Evolutionary conservation across 2,888 invertebrate species (phyloP).

Genomic region (Ennomos fuscantarius): DNA sequence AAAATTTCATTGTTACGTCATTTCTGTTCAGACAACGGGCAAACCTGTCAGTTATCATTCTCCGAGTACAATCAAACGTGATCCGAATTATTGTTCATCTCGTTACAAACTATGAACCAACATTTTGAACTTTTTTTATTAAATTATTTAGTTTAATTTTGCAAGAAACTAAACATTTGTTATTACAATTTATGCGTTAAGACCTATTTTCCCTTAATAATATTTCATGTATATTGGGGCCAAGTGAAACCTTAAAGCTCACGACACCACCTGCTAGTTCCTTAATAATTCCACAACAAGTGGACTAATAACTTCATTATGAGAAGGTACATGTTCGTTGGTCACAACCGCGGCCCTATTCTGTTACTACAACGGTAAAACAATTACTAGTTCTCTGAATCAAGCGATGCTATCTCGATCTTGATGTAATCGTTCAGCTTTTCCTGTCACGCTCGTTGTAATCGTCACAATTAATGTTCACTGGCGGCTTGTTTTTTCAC

Average conservation of each 20-base stretch:
- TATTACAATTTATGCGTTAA: too few relatives aligned
- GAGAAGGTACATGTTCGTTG: conserved; percentile 9
- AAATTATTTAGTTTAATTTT: too few relatives aligned
- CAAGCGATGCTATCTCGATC: conserved; percentile 57
- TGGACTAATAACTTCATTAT: conserved; percentile 29
- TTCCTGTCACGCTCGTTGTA: conserved; percentile 72
- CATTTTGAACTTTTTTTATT: too few relatives aligned
- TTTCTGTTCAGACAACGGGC: too few relatives aligned
- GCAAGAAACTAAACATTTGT: too few relatives aligned
- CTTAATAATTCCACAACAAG: conserved; percentile 5
- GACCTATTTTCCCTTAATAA: too few relatives aligned
- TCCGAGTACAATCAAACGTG: too few relatives aligned
- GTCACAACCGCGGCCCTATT: conserved; percentile 28
- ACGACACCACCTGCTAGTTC: conserved; percentile 7
- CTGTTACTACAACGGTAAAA: conserved; percentile 47
- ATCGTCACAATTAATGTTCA: conserved; percentile 56
- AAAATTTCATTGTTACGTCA: too few relatives aligned
- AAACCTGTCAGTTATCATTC: too few relatives aligned
- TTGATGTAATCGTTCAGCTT: conserved; percentile 62
- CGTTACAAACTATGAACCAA: too few relatives aligned
- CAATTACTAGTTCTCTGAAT: conserved; percentile 67
- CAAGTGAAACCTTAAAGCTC: neutral
- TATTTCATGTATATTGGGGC: too few relatives aligned
- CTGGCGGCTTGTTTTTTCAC: conserved; percentile 33
- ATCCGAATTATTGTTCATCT: too few relatives aligned